These are phyloP conservation scores for Orchesella cincta DNA, from an alignment of 1,140 invertebrate genomes.

Conservation along the genomic window DNA sequence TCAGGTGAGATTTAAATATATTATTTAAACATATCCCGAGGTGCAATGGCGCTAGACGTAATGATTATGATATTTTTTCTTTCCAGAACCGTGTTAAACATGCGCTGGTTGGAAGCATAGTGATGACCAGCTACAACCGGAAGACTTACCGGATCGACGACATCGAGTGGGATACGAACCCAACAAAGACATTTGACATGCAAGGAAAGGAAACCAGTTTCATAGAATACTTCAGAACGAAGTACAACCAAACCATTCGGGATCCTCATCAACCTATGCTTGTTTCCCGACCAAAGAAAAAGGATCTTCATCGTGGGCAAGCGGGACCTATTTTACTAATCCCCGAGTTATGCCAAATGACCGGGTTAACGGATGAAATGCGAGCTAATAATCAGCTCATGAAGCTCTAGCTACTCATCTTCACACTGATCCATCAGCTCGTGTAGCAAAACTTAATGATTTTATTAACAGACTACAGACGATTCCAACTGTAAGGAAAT, in stretches of 20 bases:
- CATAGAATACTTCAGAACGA: conserved; percentile 77
- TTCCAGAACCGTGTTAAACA: conserved; percentile 63
- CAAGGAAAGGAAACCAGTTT: conserved; percentile 66
- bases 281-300: conserved; percentile 42
- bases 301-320: conserved; percentile 46
- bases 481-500: conserved; percentile 43
- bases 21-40: no score
- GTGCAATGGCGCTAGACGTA: no score
- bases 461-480: conserved; percentile 50
- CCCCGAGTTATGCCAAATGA: conserved; percentile 50
- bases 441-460: conserved; percentile 47
- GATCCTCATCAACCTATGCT: conserved; percentile 46
- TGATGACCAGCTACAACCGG: conserved; percentile 70
- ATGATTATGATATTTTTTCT: no score
- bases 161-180: conserved; percentile 72
- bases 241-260: conserved; percentile 70
- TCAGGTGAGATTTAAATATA: background rate
- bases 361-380: conserved; percentile 52
- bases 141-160: conserved; percentile 79
- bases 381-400: conserved; percentile 53
- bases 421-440: conserved; percentile 56
- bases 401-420: conserved; percentile 54
- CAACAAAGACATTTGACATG: conserved; percentile 68
- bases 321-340: conserved; percentile 40
- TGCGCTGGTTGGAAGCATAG: conserved; percentile 59